These are phyloP conservation scores for Hypanus sabinus DNA, from an alignment of 2,113 vertebrate species.

Conservation along the genomic window DNA sequence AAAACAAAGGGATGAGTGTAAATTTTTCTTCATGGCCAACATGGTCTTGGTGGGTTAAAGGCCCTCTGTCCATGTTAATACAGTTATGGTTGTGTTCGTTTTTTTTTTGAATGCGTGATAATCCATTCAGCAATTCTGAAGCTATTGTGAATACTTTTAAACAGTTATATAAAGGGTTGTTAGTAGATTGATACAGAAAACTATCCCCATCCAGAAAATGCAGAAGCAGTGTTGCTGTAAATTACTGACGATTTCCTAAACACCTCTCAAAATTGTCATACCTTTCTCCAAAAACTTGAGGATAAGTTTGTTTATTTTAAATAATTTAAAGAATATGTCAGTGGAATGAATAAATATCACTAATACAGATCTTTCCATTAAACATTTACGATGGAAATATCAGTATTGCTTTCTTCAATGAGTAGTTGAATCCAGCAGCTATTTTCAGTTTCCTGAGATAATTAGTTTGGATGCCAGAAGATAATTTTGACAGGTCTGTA, in stretches of 20 bases:
- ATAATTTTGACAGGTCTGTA: slow-evolving; percentile 17
- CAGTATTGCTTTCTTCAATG: slow-evolving; percentile 27
- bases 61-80: too few relatives aligned
- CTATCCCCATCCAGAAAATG: neutral
- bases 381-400: slow-evolving; percentile 20
- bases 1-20: too few relatives aligned
- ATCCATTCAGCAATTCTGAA: neutral
- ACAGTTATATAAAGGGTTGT: neutral
- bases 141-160: neutral
- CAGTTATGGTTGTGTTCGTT: too few relatives aligned
- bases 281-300: neutral
- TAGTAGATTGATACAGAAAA: neutral
- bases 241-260: neutral
- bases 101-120: neutral
- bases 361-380: slow-evolving; percentile 16
- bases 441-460: slow-evolving; percentile 13
- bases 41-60: too few relatives aligned
- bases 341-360: slow-evolving; percentile 13
- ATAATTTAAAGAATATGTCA: slow-evolving; percentile 27
- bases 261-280: neutral
- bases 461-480: neutral
- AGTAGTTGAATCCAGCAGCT: slow-evolving; percentile 26
- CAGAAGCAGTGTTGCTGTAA: neutral
- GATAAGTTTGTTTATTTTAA: slow-evolving; percentile 10
- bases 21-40: too few relatives aligned